A percentile compares a stretch with the other conserved stretches of the same genome.
Evolutionary conservation across 2,888 invertebrate species (phyloP).

Genomic region (Dimorphilus gyrociliatus): DNA sequence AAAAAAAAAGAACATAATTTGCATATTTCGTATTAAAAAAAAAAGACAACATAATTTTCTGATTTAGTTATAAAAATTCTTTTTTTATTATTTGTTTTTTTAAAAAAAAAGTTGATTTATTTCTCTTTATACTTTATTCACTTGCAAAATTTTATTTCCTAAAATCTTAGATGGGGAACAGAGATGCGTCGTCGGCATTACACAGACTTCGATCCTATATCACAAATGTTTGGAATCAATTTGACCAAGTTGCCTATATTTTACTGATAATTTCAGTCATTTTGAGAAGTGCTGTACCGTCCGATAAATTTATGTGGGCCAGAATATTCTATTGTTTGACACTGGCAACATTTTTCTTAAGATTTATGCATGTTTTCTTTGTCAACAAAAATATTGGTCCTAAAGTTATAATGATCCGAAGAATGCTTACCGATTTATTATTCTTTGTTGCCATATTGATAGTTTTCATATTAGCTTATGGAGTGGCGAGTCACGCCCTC

Average conservation of each 20-base stretch:
- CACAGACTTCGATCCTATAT: constrained; percentile 28
- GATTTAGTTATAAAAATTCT: neutral
- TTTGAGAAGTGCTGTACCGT: constrained; percentile 17
- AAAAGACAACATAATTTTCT: neutral
- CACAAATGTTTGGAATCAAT: constrained; percentile 27
- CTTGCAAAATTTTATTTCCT: too few relatives aligned
- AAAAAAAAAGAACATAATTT: neutral
- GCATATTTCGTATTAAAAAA: neutral
- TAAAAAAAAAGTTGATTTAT: neutral
- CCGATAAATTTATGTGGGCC: constrained; percentile 18
- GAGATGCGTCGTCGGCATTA: constrained; percentile 18
- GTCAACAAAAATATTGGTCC: constrained; percentile 33
- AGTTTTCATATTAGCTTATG: constrained; percentile 38
- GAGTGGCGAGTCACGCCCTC: constrained; percentile 35
- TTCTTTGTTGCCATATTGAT: constrained; percentile 36
- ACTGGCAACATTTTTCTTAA: constrained; percentile 26
- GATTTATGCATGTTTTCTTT: constrained; percentile 33
- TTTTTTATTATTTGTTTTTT: neutral
- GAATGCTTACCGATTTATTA: constrained; percentile 33
- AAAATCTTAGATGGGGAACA: constrained; percentile 19
- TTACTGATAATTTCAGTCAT: constrained; percentile 24
- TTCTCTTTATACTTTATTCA: too few relatives aligned
- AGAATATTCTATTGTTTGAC: constrained; percentile 27
- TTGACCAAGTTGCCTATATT: constrained; percentile 26
- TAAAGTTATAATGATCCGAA: constrained; percentile 36